Percentiles rank a stretch among this genome's conserved stretches.
These are phyloP conservation scores for Vidua macroura DNA, from an alignment of 2,113 vertebrate genomes.

Conservation along the genomic window DNA sequence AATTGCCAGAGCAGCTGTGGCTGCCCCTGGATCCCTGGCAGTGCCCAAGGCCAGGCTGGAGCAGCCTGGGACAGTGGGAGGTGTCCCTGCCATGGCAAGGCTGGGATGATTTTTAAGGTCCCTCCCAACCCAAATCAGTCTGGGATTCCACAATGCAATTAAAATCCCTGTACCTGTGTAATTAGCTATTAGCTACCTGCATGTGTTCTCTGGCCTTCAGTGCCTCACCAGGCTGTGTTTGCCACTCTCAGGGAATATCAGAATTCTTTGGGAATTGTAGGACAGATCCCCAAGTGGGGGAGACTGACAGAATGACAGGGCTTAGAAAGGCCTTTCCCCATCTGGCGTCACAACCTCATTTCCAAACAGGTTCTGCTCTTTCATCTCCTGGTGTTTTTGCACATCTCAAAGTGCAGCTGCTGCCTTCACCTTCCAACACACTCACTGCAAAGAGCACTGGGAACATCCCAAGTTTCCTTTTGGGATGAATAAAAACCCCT, in stretches of 20 bases:
- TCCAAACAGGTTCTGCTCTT: not conserved
- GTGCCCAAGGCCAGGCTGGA: not conserved
- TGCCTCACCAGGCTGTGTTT: too few species aligned
- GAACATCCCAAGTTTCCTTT: not conserved
- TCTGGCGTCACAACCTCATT: not conserved
- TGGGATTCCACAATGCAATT: not conserved
- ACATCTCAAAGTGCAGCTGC: accelerated
- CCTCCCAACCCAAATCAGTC: not conserved
- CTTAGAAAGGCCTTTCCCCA: not conserved
- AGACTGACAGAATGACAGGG: not conserved
- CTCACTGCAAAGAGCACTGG: not conserved
- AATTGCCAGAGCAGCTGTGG: not conserved
- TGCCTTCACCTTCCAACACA: not conserved
- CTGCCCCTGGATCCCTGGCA: not conserved
- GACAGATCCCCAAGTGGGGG: not conserved
- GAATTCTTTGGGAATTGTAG: not conserved
- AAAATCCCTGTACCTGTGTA: not conserved
- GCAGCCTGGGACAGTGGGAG: not conserved
- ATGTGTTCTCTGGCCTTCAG: accelerated
- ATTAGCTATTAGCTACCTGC: accelerated
- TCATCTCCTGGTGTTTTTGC: not conserved
- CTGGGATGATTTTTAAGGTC: not conserved
- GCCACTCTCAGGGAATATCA: not conserved
- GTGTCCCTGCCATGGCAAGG: not conserved
- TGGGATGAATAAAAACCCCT: not conserved